Conservation (phyloP, 2,113 vertebrate genomes). For the Pituophis catenifer region DNA sequence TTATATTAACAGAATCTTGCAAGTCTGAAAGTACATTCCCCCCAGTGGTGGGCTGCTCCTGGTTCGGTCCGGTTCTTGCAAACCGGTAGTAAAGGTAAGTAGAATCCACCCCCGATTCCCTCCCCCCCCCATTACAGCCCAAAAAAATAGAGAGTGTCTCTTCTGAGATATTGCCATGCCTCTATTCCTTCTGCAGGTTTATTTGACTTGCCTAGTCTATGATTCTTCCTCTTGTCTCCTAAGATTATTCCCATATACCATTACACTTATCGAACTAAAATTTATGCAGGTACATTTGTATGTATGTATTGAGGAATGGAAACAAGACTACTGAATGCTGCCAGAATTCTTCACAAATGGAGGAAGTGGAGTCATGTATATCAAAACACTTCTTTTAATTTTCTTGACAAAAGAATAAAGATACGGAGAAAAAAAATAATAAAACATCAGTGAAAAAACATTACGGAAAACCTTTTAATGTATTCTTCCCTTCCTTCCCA, state of each 20-base stretch:
- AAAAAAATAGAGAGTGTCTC: too few relatives aligned
- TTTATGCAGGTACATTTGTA: background rate
- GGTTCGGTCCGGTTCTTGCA: too few relatives aligned
- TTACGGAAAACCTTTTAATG: background rate
- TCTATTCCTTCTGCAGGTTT: background rate
- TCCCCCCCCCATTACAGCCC: too few relatives aligned
- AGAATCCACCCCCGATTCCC: too few relatives aligned
- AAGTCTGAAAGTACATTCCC: too few relatives aligned
- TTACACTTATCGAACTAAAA: background rate
- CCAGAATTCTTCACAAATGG: background rate
- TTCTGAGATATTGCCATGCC: too few relatives aligned
- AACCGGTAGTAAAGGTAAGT: too few relatives aligned
- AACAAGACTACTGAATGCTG: background rate
- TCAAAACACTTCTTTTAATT: background rate
- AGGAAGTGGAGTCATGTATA: background rate
- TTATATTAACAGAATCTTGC: too few relatives aligned
- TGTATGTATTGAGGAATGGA: background rate
- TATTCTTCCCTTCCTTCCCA: background rate
- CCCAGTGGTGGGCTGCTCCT: too few relatives aligned
- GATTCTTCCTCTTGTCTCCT: background rate
- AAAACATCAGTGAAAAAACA: background rate
- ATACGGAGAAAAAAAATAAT: background rate
- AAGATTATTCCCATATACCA: background rate
- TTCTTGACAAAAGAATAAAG: background rate
- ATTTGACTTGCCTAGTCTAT: background rate